Percentiles rank a stretch among this genome's conserved stretches.
Evolutionary conservation across 2,888 invertebrate species (phyloP).

Genomic region (Palloptera scutellata): DNA sequence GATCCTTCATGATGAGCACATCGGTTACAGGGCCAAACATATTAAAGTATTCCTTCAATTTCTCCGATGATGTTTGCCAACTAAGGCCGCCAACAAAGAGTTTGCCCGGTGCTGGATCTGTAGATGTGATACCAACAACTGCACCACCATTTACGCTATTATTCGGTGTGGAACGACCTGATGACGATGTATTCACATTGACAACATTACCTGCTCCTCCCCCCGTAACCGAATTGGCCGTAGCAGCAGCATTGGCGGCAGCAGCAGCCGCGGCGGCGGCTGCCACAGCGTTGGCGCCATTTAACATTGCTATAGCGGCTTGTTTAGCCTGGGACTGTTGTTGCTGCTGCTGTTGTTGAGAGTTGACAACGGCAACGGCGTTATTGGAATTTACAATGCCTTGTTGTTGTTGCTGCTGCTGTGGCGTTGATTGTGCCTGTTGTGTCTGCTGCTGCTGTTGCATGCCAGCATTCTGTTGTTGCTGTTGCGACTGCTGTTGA

Average conservation of each 20-base stretch:
- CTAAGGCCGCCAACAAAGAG: slow-evolving; percentile 91
- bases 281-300: slow-evolving; percentile 38
- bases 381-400: slow-evolving; percentile 18
- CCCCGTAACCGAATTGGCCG: slow-evolving; percentile 24
- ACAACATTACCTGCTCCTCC: slow-evolving; percentile 27
- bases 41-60: slow-evolving; percentile 89
- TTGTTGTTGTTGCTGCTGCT: slow-evolving; percentile 51
- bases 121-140: slow-evolving; percentile 63
- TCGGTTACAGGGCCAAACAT: slow-evolving; percentile 92
- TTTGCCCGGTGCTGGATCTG: slow-evolving; percentile 82
- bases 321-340: slow-evolving; percentile 39
- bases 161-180: slow-evolving; percentile 79
- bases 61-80: slow-evolving; percentile 93
- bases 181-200: slow-evolving; percentile 69
- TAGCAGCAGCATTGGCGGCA: slow-evolving; percentile 28
- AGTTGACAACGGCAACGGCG: slow-evolving; percentile 62
- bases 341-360: slow-evolving; percentile 63
- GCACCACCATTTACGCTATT: slow-evolving; percentile 63
- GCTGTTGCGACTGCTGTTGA: slow-evolving; percentile 50
- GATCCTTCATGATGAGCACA: slow-evolving; percentile 94
- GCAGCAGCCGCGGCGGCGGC: slow-evolving; percentile 32
- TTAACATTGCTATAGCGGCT: slow-evolving; percentile 41
- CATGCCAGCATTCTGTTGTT: slow-evolving; percentile 25
- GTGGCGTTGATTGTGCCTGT: slow-evolving; percentile 39
- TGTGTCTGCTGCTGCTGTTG: slow-evolving; percentile 40